Evolutionary conservation across 37 sponge, comb jelly and placozoan genomes (phyloP).

Genomic region (Agelas oroides): DNA sequence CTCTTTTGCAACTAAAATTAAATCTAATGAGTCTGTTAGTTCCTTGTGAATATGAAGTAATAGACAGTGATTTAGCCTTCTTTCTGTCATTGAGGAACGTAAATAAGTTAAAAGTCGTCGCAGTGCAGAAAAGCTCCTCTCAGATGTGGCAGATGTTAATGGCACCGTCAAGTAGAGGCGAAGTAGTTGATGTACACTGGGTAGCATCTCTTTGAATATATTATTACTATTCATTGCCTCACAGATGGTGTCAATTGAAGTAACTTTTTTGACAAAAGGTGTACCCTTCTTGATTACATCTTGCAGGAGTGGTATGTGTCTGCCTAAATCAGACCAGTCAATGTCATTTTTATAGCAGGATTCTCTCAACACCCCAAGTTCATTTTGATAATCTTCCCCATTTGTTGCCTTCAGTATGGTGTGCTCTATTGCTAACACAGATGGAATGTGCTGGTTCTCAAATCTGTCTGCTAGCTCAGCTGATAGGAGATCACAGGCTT

Average conservation of each 20-base stretch:
- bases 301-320: conserved; percentile 49
- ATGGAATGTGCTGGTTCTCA: conserved; percentile 19
- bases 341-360: conserved; percentile 70
- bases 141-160: conserved; percentile 74
- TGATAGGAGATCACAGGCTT: conserved; percentile 61
- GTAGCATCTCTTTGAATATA: conserved; percentile 40
- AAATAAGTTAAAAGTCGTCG: conserved; percentile 55
- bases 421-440: conserved; percentile 20
- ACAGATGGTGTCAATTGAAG: conserved; percentile 58
- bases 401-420: conserved; percentile 52
- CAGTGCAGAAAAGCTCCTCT: conserved; percentile 66
- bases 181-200: conserved; percentile 47
- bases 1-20: conserved; percentile 33
- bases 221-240: conserved; percentile 55
- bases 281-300: conserved; percentile 56
- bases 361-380: conserved; percentile 16
- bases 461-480: conserved; percentile 44
- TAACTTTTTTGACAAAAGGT: conserved; percentile 60
- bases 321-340: conserved; percentile 19
- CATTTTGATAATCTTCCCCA: conserved; percentile 20
- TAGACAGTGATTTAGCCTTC: conserved; percentile 70
- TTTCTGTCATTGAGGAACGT: conserved; percentile 64
- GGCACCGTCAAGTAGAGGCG: conserved; percentile 74
- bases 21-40: conserved; percentile 40
- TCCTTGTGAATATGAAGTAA: conserved; percentile 68